phyloP scores from a whole-genome alignment of 92 coral and sea anemone genomes.

The Phymanthus crucifer region DNA sequence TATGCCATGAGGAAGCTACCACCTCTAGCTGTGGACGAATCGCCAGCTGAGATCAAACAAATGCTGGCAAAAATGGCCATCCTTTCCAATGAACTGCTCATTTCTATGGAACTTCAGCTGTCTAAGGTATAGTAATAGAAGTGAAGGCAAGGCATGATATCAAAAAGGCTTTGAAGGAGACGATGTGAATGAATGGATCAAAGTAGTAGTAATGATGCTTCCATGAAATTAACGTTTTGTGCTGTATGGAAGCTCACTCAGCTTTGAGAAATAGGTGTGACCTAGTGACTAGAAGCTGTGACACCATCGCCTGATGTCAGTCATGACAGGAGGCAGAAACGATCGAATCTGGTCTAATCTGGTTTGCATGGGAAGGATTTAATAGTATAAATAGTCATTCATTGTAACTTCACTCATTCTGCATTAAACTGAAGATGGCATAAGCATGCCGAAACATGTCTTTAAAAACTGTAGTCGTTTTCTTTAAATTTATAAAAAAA shows the following conservation, averaged over 20 bases:
- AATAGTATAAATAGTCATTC: too few relatives aligned
- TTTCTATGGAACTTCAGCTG: slow-evolving; percentile 81
- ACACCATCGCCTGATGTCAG: too few relatives aligned
- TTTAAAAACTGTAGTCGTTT: too few relatives aligned
- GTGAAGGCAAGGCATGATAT: too few relatives aligned
- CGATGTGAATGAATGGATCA: background rate
- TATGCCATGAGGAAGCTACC: slow-evolving; percentile 75
- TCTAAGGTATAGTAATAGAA: slow-evolving; percentile 74
- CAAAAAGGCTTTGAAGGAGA: too few relatives aligned
- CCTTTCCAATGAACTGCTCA: slow-evolving; percentile 78
- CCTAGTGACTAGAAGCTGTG: background rate
- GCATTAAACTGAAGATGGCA: too few relatives aligned
- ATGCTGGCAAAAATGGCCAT: slow-evolving; percentile 94
- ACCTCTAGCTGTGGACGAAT: slow-evolving; percentile 83
- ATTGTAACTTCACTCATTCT: too few relatives aligned
- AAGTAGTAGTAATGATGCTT: background rate
- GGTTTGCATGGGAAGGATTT: too few relatives aligned
- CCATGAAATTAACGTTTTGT: background rate
- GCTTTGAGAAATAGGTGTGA: background rate
- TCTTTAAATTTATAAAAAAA: too few relatives aligned
- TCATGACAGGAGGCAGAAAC: too few relatives aligned
- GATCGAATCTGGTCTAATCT: too few relatives aligned
- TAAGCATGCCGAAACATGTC: too few relatives aligned
- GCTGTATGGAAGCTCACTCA: background rate
- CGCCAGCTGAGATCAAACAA: slow-evolving; percentile 72